A percentile compares a stretch with the other conserved stretches of the same genome.
Conservation (phyloP, 2,888 invertebrate species). For the Sisyra nigra region DNA sequence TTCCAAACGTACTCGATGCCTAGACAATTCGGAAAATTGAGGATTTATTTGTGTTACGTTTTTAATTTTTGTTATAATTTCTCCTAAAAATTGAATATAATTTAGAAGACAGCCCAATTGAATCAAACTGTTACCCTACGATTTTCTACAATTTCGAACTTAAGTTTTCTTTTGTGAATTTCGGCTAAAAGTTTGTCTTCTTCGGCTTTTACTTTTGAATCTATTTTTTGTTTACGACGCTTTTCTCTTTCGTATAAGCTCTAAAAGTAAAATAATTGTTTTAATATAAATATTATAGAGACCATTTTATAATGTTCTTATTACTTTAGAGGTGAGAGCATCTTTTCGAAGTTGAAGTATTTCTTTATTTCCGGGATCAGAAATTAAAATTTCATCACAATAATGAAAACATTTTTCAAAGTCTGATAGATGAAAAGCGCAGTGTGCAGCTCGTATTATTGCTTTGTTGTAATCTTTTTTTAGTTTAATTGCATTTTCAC, state of each 20-base stretch:
- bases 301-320: slow-evolving; percentile 6
- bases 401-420: slow-evolving; percentile 55
- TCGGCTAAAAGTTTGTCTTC: slow-evolving; percentile 29
- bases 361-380: slow-evolving; percentile 37
- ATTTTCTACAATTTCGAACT: slow-evolving; percentile 35
- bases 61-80: slow-evolving; percentile 22
- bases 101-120: too few species aligned
- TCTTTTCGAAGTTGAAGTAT: slow-evolving; percentile 35
- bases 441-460: slow-evolving; percentile 54
- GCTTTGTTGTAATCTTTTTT: slow-evolving; percentile 68
- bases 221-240: slow-evolving; percentile 32
- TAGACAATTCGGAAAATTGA: slow-evolving; percentile 44
- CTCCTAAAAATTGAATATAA: slow-evolving; percentile 22
- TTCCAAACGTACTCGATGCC: slow-evolving; percentile 45
- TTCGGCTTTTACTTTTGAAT: slow-evolving; percentile 27
- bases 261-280: slow-evolving; percentile 14
- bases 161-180: slow-evolving; percentile 29
- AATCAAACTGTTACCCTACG: slow-evolving; percentile 9
- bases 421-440: slow-evolving; percentile 46
- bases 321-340: slow-evolving; percentile 32
- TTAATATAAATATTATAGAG: neutral
- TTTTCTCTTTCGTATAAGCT: slow-evolving; percentile 36
- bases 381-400: slow-evolving; percentile 49
- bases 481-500: slow-evolving; percentile 57
- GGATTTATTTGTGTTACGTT: slow-evolving; percentile 34